A percentile compares a stretch with the other conserved stretches of the same genome.
phyloP scores from a whole-genome alignment of 1,140 invertebrate genomes.

The Catajapyx aquilonaris region DNA sequence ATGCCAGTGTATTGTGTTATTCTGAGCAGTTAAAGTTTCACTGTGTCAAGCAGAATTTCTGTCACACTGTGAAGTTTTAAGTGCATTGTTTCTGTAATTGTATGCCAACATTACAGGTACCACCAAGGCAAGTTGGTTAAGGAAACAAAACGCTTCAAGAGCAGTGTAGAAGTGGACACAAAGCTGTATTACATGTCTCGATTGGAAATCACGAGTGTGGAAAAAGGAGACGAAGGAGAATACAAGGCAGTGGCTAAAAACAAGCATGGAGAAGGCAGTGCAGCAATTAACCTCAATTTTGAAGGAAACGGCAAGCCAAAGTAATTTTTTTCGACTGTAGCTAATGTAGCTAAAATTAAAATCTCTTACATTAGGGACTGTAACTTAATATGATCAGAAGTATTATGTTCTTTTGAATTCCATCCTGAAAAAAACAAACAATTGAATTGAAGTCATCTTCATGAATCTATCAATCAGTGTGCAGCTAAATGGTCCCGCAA shows the following conservation, averaged over 20 bases:
- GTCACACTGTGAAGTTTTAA: not conserved
- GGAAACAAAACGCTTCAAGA: slow-evolving; percentile 53
- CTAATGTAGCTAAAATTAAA: too few relatives aligned
- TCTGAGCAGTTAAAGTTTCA: too few relatives aligned
- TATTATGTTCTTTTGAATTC: too few relatives aligned
- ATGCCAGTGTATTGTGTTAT: too few relatives aligned
- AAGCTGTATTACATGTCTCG: slow-evolving; percentile 71
- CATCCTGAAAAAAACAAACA: too few relatives aligned
- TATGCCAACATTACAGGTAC: slow-evolving; percentile 33
- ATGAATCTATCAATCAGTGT: too few relatives aligned
- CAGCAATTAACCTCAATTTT: slow-evolving; percentile 91
- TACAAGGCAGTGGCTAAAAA: slow-evolving; percentile 86
- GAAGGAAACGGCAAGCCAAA: slow-evolving; percentile 69
- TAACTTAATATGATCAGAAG: too few relatives aligned
- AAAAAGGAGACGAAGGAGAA: slow-evolving; percentile 69
- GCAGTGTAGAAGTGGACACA: slow-evolving; percentile 59
- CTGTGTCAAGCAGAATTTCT: too few relatives aligned
- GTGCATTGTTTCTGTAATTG: not conserved
- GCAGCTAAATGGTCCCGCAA: too few relatives aligned
- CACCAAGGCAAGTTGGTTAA: slow-evolving; percentile 57
- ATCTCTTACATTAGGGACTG: too few relatives aligned
- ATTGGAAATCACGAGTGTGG: slow-evolving; percentile 62
- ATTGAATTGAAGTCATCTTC: too few relatives aligned
- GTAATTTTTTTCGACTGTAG: too few relatives aligned
- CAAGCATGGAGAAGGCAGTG: slow-evolving; percentile 70